Evolutionary conservation across 2,888 invertebrate species (phyloP).

Genomic region (Sinhomidia bicolor): DNA sequence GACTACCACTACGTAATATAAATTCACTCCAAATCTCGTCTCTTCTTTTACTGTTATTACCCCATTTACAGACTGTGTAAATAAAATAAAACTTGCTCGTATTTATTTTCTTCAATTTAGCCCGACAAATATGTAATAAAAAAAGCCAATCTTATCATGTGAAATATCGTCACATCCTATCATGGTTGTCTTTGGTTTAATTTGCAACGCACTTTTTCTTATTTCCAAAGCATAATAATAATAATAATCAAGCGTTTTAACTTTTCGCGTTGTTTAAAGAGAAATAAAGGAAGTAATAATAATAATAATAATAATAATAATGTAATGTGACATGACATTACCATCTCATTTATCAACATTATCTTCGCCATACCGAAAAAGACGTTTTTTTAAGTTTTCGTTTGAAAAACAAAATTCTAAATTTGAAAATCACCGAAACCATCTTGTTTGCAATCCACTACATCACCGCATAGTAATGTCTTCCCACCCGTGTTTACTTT

Average conservation of each 20-base stretch:
- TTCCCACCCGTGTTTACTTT: not conserved
- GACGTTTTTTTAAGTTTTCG: not conserved
- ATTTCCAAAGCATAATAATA: too few species aligned
- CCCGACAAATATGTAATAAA: not conserved
- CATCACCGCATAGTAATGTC: not conserved
- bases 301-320: too few species aligned
- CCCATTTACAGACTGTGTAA: constrained; percentile 30
- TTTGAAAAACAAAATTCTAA: not conserved
- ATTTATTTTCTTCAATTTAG: constrained; percentile 42
- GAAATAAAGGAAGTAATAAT: not conserved
- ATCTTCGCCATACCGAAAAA: not conserved
- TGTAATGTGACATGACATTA: constrained; percentile 30
- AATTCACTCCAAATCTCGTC: not conserved
- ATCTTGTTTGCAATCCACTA: not conserved
- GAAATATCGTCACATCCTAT: not conserved
- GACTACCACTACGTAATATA: too few species aligned
- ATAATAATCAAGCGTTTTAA: too few species aligned
- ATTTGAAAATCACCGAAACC: not conserved
- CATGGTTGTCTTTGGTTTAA: not conserved
- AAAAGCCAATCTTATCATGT: not conserved
- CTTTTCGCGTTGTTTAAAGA: not conserved
- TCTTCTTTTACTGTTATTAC: constrained; percentile 25
- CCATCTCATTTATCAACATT: constrained; percentile 17
- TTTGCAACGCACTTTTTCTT: not conserved
- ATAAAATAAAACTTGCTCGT: constrained; percentile 27